A percentile compares a stretch with the other conserved stretches of the same genome.
These are phyloP conservation scores for Merops nubicus DNA, from an alignment of 2,113 vertebrate genomes.

Conservation along the genomic window DNA sequence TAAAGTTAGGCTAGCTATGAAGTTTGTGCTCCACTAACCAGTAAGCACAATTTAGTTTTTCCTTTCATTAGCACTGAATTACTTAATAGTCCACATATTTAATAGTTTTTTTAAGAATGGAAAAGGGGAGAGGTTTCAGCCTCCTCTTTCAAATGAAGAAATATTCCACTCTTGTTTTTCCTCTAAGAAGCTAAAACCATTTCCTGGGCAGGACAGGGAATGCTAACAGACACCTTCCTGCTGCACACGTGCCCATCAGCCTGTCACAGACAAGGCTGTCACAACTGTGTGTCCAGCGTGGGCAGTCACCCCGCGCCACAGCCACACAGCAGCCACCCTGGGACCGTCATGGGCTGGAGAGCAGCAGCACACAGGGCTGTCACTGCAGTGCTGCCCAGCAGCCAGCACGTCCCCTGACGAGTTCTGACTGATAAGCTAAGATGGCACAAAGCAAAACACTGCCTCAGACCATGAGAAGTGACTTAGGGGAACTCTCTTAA, in stretches of 20 bases:
- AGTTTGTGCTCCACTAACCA: not conserved
- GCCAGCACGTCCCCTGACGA: too few species aligned
- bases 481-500: not conserved
- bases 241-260: fast-evolving
- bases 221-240: not conserved
- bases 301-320: not conserved
- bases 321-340: not conserved
- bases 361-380: not conserved
- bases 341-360: not conserved
- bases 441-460: not conserved
- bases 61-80: not conserved
- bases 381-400: not conserved
- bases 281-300: fast-evolving
- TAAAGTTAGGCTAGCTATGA: not conserved
- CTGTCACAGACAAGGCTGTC: not conserved
- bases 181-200: not conserved
- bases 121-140: not conserved
- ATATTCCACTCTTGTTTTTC: not conserved
- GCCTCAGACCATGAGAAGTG: too few species aligned
- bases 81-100: not conserved
- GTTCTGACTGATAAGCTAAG: not conserved
- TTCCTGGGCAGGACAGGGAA: not conserved
- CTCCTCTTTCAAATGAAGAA: not conserved
- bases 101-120: not conserved
- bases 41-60: not conserved